Conservation (phyloP, 2,113 vertebrate species). For the Plestiodon gilberti region DNA sequence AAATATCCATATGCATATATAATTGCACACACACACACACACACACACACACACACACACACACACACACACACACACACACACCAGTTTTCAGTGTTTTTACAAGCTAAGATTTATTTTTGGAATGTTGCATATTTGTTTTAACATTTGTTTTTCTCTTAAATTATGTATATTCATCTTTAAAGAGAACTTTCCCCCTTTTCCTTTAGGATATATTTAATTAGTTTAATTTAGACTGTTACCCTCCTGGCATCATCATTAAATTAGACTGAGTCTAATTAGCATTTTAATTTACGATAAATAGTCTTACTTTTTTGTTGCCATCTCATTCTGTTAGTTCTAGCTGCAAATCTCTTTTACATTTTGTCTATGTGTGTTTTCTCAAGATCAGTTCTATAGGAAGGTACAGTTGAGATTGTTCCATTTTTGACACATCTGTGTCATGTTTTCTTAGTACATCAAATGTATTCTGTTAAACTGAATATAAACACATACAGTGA, state of each 20-base stretch:
- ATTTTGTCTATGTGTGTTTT: neutral
- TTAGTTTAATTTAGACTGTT: conserved; percentile 54
- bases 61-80: no score
- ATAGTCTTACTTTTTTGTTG: neutral
- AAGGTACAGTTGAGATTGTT: neutral
- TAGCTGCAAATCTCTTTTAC: conserved; percentile 36
- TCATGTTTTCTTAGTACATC: neutral
- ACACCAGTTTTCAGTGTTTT: neutral
- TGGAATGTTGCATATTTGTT: conserved; percentile 28
- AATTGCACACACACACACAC: no score
- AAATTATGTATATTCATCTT: conserved; percentile 46
- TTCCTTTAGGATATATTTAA: conserved; percentile 64
- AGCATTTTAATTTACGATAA: conserved; percentile 59
- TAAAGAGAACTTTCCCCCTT: conserved; percentile 1
- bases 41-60: no score
- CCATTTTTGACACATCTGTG: neutral
- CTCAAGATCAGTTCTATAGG: neutral
- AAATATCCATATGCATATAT: neutral
- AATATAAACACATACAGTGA: neutral
- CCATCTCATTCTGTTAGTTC: conserved; percentile 4
- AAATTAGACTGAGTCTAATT: conserved; percentile 45
- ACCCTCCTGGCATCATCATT: conserved; percentile 54
- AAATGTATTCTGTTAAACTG: neutral
- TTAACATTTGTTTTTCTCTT: conserved; percentile 23
- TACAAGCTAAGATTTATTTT: neutral